Evolutionary conservation across 1,140 invertebrate genomes (phyloP).

Genomic region (Bombus fervidus): DNA sequence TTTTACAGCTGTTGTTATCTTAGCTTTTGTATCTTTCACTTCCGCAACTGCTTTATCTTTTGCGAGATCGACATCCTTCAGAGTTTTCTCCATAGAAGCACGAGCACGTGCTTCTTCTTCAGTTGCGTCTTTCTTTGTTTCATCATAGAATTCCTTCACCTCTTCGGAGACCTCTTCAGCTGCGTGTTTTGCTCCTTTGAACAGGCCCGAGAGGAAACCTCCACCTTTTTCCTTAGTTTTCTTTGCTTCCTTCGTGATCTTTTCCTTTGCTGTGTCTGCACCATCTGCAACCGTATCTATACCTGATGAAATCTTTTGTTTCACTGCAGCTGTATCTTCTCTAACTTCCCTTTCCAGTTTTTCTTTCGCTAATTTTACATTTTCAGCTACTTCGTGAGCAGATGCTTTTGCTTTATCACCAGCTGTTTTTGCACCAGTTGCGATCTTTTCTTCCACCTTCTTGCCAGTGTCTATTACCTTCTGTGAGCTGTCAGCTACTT

Average conservation of each 20-base stretch:
- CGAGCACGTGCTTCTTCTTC: constrained; percentile 48
- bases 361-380: constrained; percentile 26
- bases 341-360: constrained; percentile 26
- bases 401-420: constrained; percentile 4
- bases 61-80: not conserved
- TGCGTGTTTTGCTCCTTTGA: constrained; percentile 63
- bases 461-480: not conserved
- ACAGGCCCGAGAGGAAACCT: constrained; percentile 65
- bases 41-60: constrained; percentile 35
- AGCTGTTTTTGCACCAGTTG: not conserved
- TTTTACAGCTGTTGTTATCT: not conserved
- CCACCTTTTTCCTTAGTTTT: constrained; percentile 62
- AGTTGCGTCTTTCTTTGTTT: constrained; percentile 60
- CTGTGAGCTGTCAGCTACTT: not conserved
- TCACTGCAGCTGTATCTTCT: constrained; percentile 9
- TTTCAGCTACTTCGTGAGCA: constrained; percentile 9
- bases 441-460: not conserved
- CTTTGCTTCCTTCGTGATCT: constrained; percentile 57
- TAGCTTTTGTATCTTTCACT: constrained; percentile 17
- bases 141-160: constrained; percentile 63
- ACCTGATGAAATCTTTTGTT: constrained; percentile 33
- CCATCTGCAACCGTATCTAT: constrained; percentile 17
- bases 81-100: constrained; percentile 3
- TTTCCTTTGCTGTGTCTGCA: constrained; percentile 42
- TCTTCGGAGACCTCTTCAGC: constrained; percentile 56